Base-by-base conservation (phyloP, 2,797 vertebrate species). In the Myotis myotis region DNA sequence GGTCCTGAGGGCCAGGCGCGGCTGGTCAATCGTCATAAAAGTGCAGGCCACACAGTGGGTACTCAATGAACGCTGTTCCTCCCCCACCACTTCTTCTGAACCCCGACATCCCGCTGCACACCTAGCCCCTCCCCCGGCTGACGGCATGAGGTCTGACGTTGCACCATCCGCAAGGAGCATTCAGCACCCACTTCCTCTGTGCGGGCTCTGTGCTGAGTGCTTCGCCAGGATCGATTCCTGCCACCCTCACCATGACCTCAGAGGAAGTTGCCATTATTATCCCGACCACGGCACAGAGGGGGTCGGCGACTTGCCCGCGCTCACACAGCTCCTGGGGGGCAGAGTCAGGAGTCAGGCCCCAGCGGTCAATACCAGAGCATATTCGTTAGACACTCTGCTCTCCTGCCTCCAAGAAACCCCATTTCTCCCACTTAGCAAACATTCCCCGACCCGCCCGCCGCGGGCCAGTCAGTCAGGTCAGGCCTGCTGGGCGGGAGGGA, bases 171-270 rank as follows among this genome's bases (percentile, higher is more conserved):
- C 28, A 0, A 13, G 0, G 44, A 64, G 80, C 64, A 0, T 1
- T 81, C 12, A 71, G 55, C 10, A 0, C 1, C 55, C 53, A 2
- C 49, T 82, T 55, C 33, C 90, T 68, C 71, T 8, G 47, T 30
- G 71, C 53, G 0, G 28, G 44, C 55, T 19, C 47, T 1, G 19
- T 2, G 41, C 86, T 62, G 96, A 90, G 92, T 38, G 89, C 87
- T 85, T 74, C 6, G 8, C 0, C 2, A 51, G 1, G 87, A 82
- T 91, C 81, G 9, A 87, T 96, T 44, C 85, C 84, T 87, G 66
- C 64, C 57, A 57, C 49, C 90, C 72, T 75, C 64, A 0, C 55
- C 1, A 0, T 44, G 90, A 95, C 92, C 94, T 97, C 92, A 55
- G 89, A 74, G 91, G 66, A 76, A 16, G 87, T 23, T 19, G 44